These are phyloP conservation scores for Acronicta psi DNA, from an alignment of 2,888 invertebrate species.

Conservation along the genomic window DNA sequence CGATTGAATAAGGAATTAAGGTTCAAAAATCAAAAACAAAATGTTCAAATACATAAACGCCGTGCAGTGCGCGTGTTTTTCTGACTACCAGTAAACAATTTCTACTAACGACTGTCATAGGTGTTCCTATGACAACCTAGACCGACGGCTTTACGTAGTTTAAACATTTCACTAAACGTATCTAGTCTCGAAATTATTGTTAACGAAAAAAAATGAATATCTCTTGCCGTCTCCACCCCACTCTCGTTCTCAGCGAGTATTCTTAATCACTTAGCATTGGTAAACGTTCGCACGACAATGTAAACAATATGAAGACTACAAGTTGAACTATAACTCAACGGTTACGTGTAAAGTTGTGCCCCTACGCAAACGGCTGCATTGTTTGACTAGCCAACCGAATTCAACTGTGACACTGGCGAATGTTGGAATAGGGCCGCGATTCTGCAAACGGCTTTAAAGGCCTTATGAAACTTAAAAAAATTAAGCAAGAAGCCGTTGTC, in stretches of 20 bases:
- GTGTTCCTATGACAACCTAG: no score
- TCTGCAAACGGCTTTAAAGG: constrained; percentile 1
- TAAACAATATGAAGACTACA: constrained; percentile 88
- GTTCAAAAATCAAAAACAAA: no score
- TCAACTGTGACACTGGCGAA: constrained; percentile 39
- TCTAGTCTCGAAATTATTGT: no score
- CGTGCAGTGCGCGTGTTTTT: no score
- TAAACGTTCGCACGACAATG: constrained; percentile 85
- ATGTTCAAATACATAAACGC: no score
- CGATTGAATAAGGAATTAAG: no score
- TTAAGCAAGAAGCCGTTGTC: not conserved
- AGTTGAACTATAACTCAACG: constrained; percentile 86
- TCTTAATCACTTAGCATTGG: constrained; percentile 89
- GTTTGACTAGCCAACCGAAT: constrained; percentile 69
- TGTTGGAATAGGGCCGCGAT: constrained; percentile 15
- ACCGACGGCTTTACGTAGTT: no score
- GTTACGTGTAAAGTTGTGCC: constrained; percentile 67
- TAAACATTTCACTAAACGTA: no score
- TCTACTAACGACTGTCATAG: no score
- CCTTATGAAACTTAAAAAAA: not conserved
- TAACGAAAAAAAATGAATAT: no score
- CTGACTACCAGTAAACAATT: no score
- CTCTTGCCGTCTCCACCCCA: constrained; percentile 63
- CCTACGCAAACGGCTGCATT: constrained; percentile 77
- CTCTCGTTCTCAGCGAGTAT: constrained; percentile 71